Percentiles rank a stretch among this genome's conserved stretches.
These are phyloP conservation scores for Linyphia triangularis DNA, from an alignment of 2,888 invertebrate species.

Conservation along the genomic window DNA sequence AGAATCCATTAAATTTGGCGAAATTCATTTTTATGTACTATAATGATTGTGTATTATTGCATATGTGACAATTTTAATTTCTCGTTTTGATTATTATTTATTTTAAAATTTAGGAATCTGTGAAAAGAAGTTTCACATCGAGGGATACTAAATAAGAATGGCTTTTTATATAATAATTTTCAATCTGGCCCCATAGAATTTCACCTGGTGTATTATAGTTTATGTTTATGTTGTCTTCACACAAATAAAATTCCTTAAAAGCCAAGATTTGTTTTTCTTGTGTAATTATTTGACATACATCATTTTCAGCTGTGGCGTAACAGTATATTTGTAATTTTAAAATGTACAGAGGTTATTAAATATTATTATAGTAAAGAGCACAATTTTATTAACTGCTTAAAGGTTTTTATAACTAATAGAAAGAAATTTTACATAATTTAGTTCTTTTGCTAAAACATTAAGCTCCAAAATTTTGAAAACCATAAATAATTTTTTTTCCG, in stretches of 20 bases:
- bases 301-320: background rate
- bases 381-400: no score
- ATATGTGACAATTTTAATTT: background rate
- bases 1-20: background rate
- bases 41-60: constrained; percentile 4
- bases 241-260: background rate
- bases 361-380: no score
- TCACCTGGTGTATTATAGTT: constrained; percentile 44
- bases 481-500: no score
- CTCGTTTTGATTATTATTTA: constrained; percentile 32
- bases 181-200: constrained; percentile 5
- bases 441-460: no score
- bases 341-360: no score
- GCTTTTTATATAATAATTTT: constrained; percentile 16
- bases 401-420: no score
- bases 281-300: background rate
- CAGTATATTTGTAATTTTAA: no score
- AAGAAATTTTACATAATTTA: no score
- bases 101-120: constrained; percentile 13
- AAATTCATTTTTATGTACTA: constrained; percentile 14
- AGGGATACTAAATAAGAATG: background rate
- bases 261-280: background rate
- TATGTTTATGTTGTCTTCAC: constrained; percentile 23
- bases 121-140: background rate
- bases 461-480: no score